Evolutionary conservation across 1,140 invertebrate species (phyloP).

Genomic region (Diuraphis noxia): DNA sequence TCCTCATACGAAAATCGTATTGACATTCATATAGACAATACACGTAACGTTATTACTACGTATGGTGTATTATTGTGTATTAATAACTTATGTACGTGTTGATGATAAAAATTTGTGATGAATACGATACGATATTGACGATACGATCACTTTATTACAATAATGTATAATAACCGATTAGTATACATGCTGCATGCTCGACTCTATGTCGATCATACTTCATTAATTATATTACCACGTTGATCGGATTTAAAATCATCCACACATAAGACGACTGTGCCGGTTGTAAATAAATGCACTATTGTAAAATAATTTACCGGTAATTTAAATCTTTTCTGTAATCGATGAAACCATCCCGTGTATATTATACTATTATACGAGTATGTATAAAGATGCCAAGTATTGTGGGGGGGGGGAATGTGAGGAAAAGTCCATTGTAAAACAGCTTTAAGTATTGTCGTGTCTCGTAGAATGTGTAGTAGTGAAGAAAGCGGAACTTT

Average conservation of each 20-base stretch:
- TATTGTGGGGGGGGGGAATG: background rate
- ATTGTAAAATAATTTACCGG: background rate
- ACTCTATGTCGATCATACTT: background rate
- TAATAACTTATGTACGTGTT: no score
- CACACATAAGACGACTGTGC: background rate
- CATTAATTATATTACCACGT: background rate
- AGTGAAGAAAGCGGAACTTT: constrained; percentile 51
- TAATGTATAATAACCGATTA: background rate
- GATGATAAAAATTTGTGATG: background rate
- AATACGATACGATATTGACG: no score
- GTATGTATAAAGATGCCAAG: background rate
- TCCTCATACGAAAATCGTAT: background rate
- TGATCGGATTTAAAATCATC: background rate
- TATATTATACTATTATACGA: background rate
- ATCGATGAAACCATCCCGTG: background rate
- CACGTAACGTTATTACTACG: background rate
- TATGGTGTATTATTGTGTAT: background rate
- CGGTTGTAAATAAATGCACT: background rate
- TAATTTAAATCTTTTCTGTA: constrained; percentile 8
- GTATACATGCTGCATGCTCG: background rate
- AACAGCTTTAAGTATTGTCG: constrained; percentile 49
- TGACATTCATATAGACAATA: background rate
- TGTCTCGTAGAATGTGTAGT: background rate
- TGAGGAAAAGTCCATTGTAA: constrained; percentile 38
- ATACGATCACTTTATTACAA: background rate